Percentiles rank a stretch among this genome's conserved stretches.
phyloP scores from a whole-genome alignment of 2,888 invertebrate species.

The Cenopis cana region DNA sequence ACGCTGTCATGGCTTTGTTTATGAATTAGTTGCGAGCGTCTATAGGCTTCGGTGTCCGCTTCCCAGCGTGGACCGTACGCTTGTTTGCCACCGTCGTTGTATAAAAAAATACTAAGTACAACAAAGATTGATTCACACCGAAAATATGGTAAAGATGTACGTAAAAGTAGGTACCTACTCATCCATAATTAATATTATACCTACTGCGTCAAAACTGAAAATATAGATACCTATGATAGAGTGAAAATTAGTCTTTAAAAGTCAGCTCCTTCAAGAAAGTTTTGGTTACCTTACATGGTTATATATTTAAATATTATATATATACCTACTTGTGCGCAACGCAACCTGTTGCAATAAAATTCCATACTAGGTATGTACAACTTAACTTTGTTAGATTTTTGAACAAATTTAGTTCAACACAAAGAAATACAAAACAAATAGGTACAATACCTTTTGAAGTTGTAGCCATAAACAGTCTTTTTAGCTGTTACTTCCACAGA shows the following conservation, averaged over 20 bases:
- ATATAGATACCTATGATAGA: not conserved
- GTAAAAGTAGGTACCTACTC: too few species aligned
- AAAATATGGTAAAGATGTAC: too few species aligned
- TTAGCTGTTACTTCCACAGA: slow-evolving; percentile 37
- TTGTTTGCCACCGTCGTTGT: too few species aligned
- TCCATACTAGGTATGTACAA: slow-evolving; percentile 8
- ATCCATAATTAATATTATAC: too few species aligned
- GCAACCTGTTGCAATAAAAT: slow-evolving; percentile 40
- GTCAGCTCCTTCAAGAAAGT: not conserved
- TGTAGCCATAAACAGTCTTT: slow-evolving; percentile 37
- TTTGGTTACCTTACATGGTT: not conserved
- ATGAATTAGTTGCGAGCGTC: too few species aligned
- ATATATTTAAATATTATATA: not conserved
- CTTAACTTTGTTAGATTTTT: slow-evolving; percentile 1
- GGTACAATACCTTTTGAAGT: slow-evolving; percentile 34
- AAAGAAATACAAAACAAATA: slow-evolving; percentile 6
- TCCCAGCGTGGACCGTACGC: too few species aligned
- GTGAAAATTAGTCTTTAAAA: not conserved
- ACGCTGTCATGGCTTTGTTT: slow-evolving; percentile 6
- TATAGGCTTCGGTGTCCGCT: too few species aligned
- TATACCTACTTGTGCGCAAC: not conserved
- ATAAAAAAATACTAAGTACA: too few species aligned
- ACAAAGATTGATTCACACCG: too few species aligned
- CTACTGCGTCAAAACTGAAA: too few species aligned
- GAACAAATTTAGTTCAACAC: not conserved